Percentiles rank a stretch among this genome's conserved stretches.
These are phyloP conservation scores for Eupithecia centaureata DNA, from an alignment of 2,888 invertebrate genomes.

Conservation along the genomic window DNA sequence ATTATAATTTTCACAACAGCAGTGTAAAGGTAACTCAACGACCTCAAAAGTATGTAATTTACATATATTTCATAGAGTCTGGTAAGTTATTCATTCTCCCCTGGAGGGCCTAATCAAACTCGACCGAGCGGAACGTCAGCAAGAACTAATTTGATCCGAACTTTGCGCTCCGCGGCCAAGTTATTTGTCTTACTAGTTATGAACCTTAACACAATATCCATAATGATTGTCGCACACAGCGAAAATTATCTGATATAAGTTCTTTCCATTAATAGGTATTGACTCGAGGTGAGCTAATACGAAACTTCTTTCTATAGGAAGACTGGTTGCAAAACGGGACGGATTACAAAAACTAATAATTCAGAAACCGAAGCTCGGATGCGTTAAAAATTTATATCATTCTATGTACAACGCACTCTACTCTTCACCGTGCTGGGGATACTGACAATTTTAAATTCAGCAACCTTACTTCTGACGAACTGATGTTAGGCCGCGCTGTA, in stretches of 20 bases:
- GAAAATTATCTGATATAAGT: constrained; percentile 42
- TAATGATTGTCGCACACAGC: constrained; percentile 57
- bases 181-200: constrained; percentile 73
- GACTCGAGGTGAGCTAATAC: too few species aligned
- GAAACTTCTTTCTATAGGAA: too few species aligned
- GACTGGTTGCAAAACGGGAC: too few species aligned
- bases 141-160: constrained; percentile 76
- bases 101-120: constrained; percentile 71
- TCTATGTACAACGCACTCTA: too few species aligned
- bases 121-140: constrained; percentile 65
- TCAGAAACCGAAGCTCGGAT: too few species aligned
- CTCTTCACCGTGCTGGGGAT: too few species aligned
- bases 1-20: background rate
- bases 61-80: constrained; percentile 31
- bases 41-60: constrained; percentile 29
- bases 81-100: constrained; percentile 49
- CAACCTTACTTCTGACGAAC: too few species aligned
- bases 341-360: too few species aligned
- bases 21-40: constrained; percentile 2
- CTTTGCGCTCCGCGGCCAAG: constrained; percentile 61
- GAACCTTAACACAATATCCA: constrained; percentile 70
- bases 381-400: too few species aligned
- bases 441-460: too few species aligned
- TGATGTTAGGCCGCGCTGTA: too few species aligned
- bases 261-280: too few species aligned